These are phyloP conservation scores for Fragum whitleyi DNA, from an alignment of 2,888 invertebrate species.

Conservation along the genomic window DNA sequence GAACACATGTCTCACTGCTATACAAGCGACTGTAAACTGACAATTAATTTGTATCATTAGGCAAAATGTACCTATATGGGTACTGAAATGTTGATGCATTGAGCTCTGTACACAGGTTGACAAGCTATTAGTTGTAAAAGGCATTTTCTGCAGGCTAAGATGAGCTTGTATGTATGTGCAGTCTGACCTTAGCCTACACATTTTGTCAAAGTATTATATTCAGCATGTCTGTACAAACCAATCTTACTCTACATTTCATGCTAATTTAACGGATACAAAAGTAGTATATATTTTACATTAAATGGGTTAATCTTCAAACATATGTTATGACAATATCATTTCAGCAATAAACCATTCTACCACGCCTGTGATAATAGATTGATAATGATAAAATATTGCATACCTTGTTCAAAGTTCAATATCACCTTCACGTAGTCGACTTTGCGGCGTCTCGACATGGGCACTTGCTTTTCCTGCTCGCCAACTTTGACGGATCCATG, in stretches of 20 bases:
- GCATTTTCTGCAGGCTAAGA: too few species aligned
- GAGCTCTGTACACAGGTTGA: neutral
- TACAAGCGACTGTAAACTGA: neutral
- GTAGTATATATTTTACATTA: too few species aligned
- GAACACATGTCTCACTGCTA: neutral
- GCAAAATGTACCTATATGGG: neutral
- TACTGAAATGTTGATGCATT: neutral
- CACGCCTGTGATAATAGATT: conserved; percentile 20
- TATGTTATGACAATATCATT: neutral
- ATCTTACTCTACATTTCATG: too few species aligned
- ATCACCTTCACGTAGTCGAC: conserved; percentile 30
- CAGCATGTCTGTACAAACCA: too few species aligned
- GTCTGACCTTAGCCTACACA: too few species aligned
- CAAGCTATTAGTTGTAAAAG: neutral
- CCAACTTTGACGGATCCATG: conserved; percentile 16
- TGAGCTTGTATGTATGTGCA: too few species aligned
- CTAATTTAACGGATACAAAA: too few species aligned
- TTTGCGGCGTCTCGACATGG: conserved; percentile 28
- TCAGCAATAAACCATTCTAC: conserved; percentile 13
- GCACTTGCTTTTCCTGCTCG: conserved; percentile 21
- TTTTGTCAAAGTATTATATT: too few species aligned
- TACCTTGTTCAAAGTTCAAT: neutral
- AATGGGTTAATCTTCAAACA: too few species aligned
- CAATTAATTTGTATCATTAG: neutral
- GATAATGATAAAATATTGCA: neutral